phyloP scores from a whole-genome alignment of 2,113 vertebrate species.

The Sphyrna mokarran region DNA sequence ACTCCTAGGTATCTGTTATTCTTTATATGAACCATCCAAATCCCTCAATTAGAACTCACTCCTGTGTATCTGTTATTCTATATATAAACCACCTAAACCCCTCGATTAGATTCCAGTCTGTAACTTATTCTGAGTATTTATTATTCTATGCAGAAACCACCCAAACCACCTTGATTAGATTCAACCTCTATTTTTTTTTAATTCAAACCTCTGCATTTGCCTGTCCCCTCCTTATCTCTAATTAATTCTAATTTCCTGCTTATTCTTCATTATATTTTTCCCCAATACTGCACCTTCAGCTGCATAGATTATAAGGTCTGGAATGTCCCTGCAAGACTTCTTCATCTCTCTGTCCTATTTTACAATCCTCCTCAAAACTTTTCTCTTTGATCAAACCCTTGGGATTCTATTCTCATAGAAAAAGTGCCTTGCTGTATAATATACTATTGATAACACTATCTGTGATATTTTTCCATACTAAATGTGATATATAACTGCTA shows the following conservation, averaged over 20 bases:
- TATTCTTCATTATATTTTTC: background rate
- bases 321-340: background rate
- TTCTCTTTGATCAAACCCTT: too few relatives aligned
- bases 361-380: background rate
- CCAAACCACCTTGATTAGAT: background rate
- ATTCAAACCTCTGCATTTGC: background rate
- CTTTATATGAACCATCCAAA: background rate
- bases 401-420: too few relatives aligned
- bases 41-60: background rate
- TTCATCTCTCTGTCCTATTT: background rate
- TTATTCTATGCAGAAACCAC: background rate
- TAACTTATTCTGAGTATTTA: background rate
- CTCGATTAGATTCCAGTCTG: background rate
- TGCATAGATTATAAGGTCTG: background rate
- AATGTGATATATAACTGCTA: background rate
- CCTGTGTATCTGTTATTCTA: background rate
- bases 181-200: too few relatives aligned
- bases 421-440: background rate
- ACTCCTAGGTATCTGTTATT: background rate
- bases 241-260: background rate
- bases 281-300: background rate
- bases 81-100: background rate
- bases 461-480: background rate
- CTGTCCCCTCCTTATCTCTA: background rate
- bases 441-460: background rate